Evolutionary conservation across 2,113 vertebrate species (phyloP), one percentile per base, ranked within the genome.

Genomic region (Hippocampus zosterae): DNA sequence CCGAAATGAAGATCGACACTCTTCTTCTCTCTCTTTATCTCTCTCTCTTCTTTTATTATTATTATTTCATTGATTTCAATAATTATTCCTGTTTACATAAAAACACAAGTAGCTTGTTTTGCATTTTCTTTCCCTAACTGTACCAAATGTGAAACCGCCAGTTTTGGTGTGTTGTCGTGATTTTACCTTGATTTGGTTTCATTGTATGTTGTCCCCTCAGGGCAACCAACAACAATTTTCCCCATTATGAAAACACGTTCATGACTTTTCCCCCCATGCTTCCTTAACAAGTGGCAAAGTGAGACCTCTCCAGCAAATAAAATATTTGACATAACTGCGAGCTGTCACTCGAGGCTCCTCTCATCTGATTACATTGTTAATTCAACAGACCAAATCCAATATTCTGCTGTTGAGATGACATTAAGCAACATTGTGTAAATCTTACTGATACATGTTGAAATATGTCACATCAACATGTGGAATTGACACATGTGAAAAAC

Each of bases 401-500:
- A 70, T 69, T 68, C 23, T 29, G 16, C 25, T 27, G 8, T n/a
- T 65, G 42, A 3, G 61, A 63, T 52, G 70, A 68, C 66, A 67
- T 62, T 48, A 66, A 71, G 29, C 62, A 29, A 67, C 61, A 67
- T 70, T 52, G 44, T 63, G 13, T 69, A 62, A 68, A 42, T 5
- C 46, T 44, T 60, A 44, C 61, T 72, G 57, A 19, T 48, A 16
- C 42, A 68, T 71, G 65, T 68, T 50, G 33, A 52, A 21, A 64
- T 83, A 69, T 40, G 59, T 82, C 75, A 74, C 70, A 29, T 69
- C 66, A 53, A 53, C 52, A n/a, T 53, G 52, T 53, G 19, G 52
- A 53, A n/a, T n/a, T 42, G 42, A 46, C 57, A 72, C 73, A 73
- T 75, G 44, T 62, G 72, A 69, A 73, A 73, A 78, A 82, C 73